Base-by-base conservation (phyloP, 2,797 vertebrate genomes). In the Bradypodion ventrale region DNA sequence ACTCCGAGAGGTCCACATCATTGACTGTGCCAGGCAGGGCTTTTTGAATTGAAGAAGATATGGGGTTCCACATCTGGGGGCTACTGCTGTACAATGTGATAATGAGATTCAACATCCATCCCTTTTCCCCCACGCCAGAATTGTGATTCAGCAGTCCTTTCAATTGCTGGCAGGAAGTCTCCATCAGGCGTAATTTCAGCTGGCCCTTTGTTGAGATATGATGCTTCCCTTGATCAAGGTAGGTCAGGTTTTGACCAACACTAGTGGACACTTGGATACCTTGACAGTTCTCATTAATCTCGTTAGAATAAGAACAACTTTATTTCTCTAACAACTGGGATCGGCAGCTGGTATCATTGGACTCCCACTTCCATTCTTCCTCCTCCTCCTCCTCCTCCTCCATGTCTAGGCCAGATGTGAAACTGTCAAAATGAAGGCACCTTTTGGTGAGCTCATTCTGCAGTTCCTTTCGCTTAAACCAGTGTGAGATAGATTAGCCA, bases 201-300 rank as follows among this genome's bases (percentile, higher is more conserved):
- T n/a, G 85, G 75, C 4, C 85, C 75, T 66, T 78, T 86, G 68
- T 35, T 78, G 75, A 86, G 60, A 78, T 78, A 78, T 4, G 23
- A 52, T 3, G 66, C 32, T 6, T 25, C 60, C 12, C 29, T 65
- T 5, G 44, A 82, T 60, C 80, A 42, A 3, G 80, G 75, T 40
- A 78, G 16, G 83, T 52, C 16, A 4, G 9, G 5, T 21, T n/a
- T 19, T n/a, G 27, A 13, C 35, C 7, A 27, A 7, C 13, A 4
- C n/a, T 16, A 63, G 25, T 19, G 77, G 9, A 19, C 29, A 32
- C 16, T 12, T 15, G n/a, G 59, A n/a, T 15, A 16, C 13, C 2
- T 19, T 44, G 29, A 5, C 35, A 23, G 62, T n/a, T 74, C 29
- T n/a, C 27, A 49, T 5, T n/a, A 32, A 74, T n/a, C 16, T 8